Evolutionary conservation across 2,888 invertebrate genomes (phyloP), one percentile per base, ranked within the genome.

Genomic region (Cantharis lateralis): DNA sequence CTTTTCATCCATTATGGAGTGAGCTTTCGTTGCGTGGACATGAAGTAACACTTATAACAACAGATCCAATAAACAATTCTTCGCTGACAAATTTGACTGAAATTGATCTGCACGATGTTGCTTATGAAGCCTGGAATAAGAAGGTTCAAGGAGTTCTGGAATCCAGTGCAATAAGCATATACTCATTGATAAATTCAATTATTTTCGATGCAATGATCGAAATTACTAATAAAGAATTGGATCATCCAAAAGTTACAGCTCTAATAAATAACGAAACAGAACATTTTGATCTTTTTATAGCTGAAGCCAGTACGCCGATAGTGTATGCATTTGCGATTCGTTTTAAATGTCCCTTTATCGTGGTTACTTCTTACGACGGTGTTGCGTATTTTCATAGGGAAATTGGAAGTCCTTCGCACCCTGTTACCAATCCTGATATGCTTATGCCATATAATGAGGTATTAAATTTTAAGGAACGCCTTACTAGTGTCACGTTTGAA

Each of bases 1-100:
- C 89, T 0, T 90, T 87, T 82, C 87, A 87, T 63, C 86, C 88
- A 13, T 81, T 91, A 26, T 88, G 89, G 82, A 82, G 85, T 15
- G 89, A 88, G 69, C 81, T 91, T 18, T 87, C 88, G 0, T 80
- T 84, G 61, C 85, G 88, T 74, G 91, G 91, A 7, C 91, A 91
- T 78, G 84, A 90, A 70, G 77, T 91, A 0, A 88, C 89, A 0
- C 83, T 90, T 0, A 71, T 90, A 16, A 90, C 91, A 0, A 82
- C 86, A 1, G 82, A 86, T 82, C 89, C 89, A 0, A 81, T 89
- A 1, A 87, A 87, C 18, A 87, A 89, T 70, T 72, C 82, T 10
- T 78, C 83, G 1, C 82, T 88, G 0, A 79, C 82, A 0, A 89
- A 88, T 78, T 83, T 89, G 13, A 87, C 84, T 1, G 87, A 90